Evolutionary conservation across 2,888 invertebrate genomes (phyloP).

Genomic region (Pogonocherus hispidulus): DNA sequence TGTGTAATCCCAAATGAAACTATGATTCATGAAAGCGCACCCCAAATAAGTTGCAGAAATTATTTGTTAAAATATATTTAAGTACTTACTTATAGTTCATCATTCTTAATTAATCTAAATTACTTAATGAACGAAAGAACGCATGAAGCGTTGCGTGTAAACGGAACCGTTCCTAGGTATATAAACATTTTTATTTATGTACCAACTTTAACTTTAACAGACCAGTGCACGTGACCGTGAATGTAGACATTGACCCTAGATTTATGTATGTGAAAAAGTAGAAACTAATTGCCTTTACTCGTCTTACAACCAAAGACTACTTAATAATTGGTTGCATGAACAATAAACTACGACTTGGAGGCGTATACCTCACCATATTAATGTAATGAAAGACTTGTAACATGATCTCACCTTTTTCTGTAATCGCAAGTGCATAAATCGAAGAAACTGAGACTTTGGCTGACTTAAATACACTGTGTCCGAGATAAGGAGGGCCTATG

Average conservation of each 20-base stretch:
- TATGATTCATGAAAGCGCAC: too few relatives aligned
- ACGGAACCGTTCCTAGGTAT: background rate
- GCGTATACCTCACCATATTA: too few relatives aligned
- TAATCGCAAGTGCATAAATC: too few relatives aligned
- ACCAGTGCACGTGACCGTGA: background rate
- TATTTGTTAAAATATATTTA: too few relatives aligned
- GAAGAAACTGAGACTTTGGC: too few relatives aligned
- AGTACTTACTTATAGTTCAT: background rate
- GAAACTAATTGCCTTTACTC: background rate
- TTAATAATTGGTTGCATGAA: background rate
- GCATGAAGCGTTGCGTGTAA: background rate
- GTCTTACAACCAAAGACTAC: background rate
- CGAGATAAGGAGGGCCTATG: too few relatives aligned
- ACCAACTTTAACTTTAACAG: background rate
- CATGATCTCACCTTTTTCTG: too few relatives aligned
- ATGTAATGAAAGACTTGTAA: too few relatives aligned
- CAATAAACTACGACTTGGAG: background rate
- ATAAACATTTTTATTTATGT: background rate
- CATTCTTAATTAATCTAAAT: background rate
- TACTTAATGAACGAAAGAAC: background rate
- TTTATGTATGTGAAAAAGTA: background rate
- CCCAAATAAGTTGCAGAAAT: too few relatives aligned
- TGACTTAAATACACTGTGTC: too few relatives aligned
- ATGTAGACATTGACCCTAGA: background rate
- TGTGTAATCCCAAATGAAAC: too few relatives aligned